Evolutionary conservation across 2,113 vertebrate genomes (phyloP).

Genomic region (Lepus timidus): DNA sequence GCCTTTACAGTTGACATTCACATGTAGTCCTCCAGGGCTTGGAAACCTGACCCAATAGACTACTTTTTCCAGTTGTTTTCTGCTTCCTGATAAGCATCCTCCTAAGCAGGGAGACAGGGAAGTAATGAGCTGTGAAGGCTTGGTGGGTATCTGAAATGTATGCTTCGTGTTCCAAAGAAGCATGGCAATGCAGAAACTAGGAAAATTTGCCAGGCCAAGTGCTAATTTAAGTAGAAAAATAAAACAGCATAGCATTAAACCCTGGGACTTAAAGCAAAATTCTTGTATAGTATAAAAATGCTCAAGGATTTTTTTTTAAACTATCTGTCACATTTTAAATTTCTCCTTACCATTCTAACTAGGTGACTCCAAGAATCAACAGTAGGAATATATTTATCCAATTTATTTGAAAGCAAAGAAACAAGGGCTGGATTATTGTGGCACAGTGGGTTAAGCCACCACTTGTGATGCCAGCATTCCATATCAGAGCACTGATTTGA

Average conservation of each 20-base stretch:
- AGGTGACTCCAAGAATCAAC: conserved; percentile 21
- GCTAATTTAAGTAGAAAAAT: conserved; percentile 8
- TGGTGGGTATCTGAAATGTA: neutral
- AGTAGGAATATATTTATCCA: neutral
- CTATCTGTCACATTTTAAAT: conserved; percentile 2
- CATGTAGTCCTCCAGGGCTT: conserved; percentile 9
- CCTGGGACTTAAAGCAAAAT: conserved; percentile 20
- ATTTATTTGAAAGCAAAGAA: no score
- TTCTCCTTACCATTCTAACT: conserved; percentile 9
- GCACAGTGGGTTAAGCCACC: no score
- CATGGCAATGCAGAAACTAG: neutral
- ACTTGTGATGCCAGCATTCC: no score
- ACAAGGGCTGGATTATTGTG: no score
- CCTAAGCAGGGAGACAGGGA: conserved; percentile 34
- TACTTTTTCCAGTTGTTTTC: conserved; percentile 38
- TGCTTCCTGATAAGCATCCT: conserved; percentile 53
- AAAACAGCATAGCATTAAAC: conserved; percentile 32
- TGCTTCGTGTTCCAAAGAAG: neutral
- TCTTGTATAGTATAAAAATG: neutral
- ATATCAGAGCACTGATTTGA: no score
- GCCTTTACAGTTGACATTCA: conserved; percentile 21
- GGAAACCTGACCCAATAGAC: conserved; percentile 24
- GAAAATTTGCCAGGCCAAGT: conserved; percentile 20
- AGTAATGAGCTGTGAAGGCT: neutral
- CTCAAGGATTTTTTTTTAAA: neutral